Conservation (phyloP, 2,888 invertebrate species). For the Horisme vitalbata region DNA sequence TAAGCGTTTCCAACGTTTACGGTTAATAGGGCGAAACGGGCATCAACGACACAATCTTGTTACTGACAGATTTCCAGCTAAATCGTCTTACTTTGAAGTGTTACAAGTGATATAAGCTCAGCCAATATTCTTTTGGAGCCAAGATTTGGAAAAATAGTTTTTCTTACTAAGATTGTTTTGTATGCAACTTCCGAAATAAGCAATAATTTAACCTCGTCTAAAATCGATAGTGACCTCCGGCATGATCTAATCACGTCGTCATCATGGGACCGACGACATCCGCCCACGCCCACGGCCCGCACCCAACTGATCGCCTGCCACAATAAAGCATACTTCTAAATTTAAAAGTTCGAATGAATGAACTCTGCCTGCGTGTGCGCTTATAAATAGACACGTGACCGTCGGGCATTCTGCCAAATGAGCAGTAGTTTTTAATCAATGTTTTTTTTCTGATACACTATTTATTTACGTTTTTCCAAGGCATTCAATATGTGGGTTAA, state of each 20-base stretch:
- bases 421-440: slow-evolving; percentile 31
- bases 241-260: slow-evolving; percentile 29
- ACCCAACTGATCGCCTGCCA: slow-evolving; percentile 40
- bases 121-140: too few species aligned
- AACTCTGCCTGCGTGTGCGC: slow-evolving; percentile 68
- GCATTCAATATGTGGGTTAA: slow-evolving; percentile 27
- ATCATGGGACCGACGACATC: slow-evolving; percentile 35
- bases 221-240: slow-evolving; percentile 22
- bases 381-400: slow-evolving; percentile 54
- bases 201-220: slow-evolving; percentile 9
- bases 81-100: not conserved
- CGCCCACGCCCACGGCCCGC: slow-evolving; percentile 46
- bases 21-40: not conserved
- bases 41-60: not conserved
- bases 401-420: slow-evolving; percentile 48
- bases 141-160: too few species aligned
- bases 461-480: slow-evolving; percentile 24
- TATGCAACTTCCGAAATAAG: slow-evolving; percentile 6
- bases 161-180: too few species aligned
- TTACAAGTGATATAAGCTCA: not conserved
- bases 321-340: slow-evolving; percentile 55
- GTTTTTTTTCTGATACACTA: slow-evolving; percentile 24
- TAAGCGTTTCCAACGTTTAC: slow-evolving; percentile 8
- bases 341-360: slow-evolving; percentile 68
- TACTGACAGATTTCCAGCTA: too few species aligned